Base-by-base conservation (phyloP, 1,140 invertebrate genomes). In the Chironomus striatipennis region DNA sequence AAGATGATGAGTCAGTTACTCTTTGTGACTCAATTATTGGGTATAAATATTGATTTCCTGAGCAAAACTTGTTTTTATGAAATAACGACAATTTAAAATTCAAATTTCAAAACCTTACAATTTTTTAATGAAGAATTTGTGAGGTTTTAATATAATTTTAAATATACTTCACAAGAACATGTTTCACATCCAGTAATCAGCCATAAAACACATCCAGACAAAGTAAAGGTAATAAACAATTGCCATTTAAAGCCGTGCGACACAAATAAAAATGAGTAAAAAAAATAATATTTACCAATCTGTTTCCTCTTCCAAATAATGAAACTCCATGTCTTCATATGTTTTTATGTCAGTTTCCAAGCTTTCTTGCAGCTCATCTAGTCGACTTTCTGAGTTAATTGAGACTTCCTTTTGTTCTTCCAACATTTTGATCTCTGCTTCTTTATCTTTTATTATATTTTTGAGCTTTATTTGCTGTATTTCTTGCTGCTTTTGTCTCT, bases 311-410 rank as follows among this genome's bases (percentile, higher is more conserved):
- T 98, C 96, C 75, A 97, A 85, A 81, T 97, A 92, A 79, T 94
- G 92, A 83, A 97, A 98, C 82, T 98, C 95, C 17, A 96, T 84
- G 81, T 97, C 95, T 83, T 98, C 95, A 80, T 93, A 97, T 43
- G 90, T 87, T 85, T 95, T 91, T 9, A 86, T 87, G 78, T 92
- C 90, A 75, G 88, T 89, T 75, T 92, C 90, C 17, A 91, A 79
- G 1, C 86, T 83, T 75, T 92, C 90, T 76, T 89, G 88, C 21
- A 90, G 77, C 76, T 79, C 86, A 75, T 88, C 85, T 74, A 88
- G 81, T 57, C 88, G 82, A 77, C 88, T 87, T 78, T 88, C 88
- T 9, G 89, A 79, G 0, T 86, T 85, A 4, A 84, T 82, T 34
- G 85, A 82, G 65, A 47, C 78, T 77, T 75, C 80, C 79, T 80